Conservation (phyloP, 30 jellyfish, hydroid and myxozoan species). For the Aurelia sp. region DNA sequence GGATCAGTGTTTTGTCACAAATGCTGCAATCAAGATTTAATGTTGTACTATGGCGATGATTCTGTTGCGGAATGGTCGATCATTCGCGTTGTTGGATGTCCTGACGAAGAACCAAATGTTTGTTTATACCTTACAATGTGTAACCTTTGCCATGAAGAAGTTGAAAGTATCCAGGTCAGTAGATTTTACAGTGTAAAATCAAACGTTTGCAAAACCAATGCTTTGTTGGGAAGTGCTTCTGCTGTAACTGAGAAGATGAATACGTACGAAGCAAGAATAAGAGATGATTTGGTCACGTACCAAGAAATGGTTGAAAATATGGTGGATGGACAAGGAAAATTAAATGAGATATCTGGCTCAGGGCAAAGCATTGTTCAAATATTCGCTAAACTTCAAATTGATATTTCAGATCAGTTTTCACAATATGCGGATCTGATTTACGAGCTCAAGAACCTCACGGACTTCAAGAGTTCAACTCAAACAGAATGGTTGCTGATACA, state of each 20-base stretch:
- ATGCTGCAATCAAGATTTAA: conserved; percentile 73
- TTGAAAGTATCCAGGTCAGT: conserved; percentile 82
- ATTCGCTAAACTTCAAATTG: conserved; percentile 88
- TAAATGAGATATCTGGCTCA: conserved; percentile 51
- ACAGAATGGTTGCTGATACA: conserved; percentile 67
- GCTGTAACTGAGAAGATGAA: conserved; percentile 35
- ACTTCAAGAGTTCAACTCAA: conserved; percentile 12
- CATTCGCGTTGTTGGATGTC: conserved; percentile 94
- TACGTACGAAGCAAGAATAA: conserved; percentile 38
- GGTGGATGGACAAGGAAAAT: conserved; percentile 43
- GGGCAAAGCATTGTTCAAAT: conserved; percentile 52
- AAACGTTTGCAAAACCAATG: conserved; percentile 4
- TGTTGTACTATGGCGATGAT: conserved; percentile 71
- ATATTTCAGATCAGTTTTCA: conserved; percentile 74
- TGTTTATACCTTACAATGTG: conserved; percentile 81
- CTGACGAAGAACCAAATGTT: conserved; percentile 86
- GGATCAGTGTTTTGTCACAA: conserved; percentile 84
- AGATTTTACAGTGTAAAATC: conserved; percentile 6
- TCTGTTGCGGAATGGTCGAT: conserved; percentile 57
- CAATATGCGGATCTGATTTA: conserved; percentile 49
- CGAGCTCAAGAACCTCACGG: conserved; percentile 60
- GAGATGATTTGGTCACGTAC: conserved; percentile 55
- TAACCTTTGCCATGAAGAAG: conserved; percentile 77
- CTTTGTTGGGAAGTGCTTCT: neutral
- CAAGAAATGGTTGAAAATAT: conserved; percentile 85